These are phyloP conservation scores for Belgica antarctica DNA, from an alignment of 2,888 invertebrate genomes.

Conservation along the genomic window DNA sequence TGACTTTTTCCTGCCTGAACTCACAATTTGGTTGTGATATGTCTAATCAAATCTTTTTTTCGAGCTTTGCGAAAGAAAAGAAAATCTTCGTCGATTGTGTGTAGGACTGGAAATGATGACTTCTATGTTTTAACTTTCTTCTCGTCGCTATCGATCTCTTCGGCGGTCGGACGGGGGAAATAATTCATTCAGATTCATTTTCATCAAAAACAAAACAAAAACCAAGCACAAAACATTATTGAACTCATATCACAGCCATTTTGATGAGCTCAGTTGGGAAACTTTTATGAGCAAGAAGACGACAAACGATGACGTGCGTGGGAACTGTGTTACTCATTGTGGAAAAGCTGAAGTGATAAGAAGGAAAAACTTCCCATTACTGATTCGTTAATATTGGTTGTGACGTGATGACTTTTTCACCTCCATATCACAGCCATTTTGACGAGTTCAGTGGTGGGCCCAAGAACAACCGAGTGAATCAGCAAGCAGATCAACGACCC, in stretches of 20 bases:
- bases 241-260: conserved; percentile 44
- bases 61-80: neutral
- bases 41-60: conserved; percentile 34
- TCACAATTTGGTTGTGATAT: conserved; percentile 44
- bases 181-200: conserved; percentile 28
- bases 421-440: conserved; percentile 44
- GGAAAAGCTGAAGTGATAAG: neutral
- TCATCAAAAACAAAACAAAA: conserved; percentile 25
- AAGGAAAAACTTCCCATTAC: conserved; percentile 27
- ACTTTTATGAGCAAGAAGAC: neutral
- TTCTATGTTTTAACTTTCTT: neutral
- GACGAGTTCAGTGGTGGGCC: conserved; percentile 42
- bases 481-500: conserved; percentile 7
- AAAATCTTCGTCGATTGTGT: conserved; percentile 12
- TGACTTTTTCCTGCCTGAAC: conserved; percentile 42
- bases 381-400: conserved; percentile 43
- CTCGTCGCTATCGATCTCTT: too few relatives aligned
- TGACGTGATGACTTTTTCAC: conserved; percentile 42
- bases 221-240: neutral
- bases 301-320: neutral
- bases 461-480: too few relatives aligned
- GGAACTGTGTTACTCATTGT: neutral
- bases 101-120: conserved; percentile 17
- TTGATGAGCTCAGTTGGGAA: conserved; percentile 44
- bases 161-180: neutral